A percentile compares a stretch with the other conserved stretches of the same genome.
These are phyloP conservation scores for Champsocephalus esox DNA, from an alignment of 2,797 vertebrate genomes.

Conservation along the genomic window DNA sequence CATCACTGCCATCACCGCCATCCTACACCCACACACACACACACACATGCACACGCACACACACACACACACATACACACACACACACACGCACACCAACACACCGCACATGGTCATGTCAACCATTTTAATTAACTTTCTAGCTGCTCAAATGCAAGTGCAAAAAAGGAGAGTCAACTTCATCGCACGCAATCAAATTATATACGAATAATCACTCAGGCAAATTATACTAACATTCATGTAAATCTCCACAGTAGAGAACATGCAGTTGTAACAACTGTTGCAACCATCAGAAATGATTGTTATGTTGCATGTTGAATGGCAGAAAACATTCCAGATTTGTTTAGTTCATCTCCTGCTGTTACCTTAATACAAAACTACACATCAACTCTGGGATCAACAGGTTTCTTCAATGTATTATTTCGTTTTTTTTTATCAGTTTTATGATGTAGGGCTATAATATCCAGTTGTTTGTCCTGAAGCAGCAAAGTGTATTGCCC, in stretches of 20 bases:
- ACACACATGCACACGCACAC: neutral
- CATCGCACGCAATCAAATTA: conserved; percentile 19
- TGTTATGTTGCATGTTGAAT: conserved; percentile 27
- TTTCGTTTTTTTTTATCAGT: neutral
- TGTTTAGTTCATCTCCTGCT: conserved; percentile 35
- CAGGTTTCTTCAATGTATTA: no score
- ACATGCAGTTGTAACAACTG: conserved; percentile 17
- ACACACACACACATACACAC: no score
- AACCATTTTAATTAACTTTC: conserved; percentile 32
- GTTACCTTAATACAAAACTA: conserved; percentile 1
- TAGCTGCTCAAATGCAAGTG: conserved; percentile 5
- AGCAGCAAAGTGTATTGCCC: neutral
- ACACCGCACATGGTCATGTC: neutral
- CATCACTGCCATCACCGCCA: neutral
- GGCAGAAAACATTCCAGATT: neutral
- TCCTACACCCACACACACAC: conserved; percentile 9
- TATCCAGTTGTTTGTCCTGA: conserved; percentile 12
- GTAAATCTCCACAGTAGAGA: conserved; percentile 32
- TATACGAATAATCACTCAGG: conserved; percentile 21
- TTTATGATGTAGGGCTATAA: conserved; percentile 1
- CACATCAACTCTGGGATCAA: neutral
- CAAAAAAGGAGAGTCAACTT: conserved; percentile 3
- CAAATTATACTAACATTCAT: conserved; percentile 18
- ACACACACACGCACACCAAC: neutral
- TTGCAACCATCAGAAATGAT: conserved; percentile 28